A percentile compares a stretch with the other conserved stretches of the same genome.
phyloP scores from a whole-genome alignment of 2,797 vertebrate genomes.

The Gorsachius magnificus region DNA sequence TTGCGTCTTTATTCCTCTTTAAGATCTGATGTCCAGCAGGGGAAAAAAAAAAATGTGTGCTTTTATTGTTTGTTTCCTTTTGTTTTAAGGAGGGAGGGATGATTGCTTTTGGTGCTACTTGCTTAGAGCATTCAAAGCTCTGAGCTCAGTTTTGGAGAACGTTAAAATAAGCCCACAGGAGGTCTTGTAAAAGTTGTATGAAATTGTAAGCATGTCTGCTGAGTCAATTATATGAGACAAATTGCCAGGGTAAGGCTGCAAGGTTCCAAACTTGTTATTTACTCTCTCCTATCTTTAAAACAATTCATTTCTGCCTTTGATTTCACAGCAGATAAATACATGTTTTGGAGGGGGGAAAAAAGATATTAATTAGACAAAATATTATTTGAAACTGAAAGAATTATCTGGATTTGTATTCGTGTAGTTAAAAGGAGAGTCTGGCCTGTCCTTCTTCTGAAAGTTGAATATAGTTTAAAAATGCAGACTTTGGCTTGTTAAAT shows the following conservation, averaged over 20 bases:
- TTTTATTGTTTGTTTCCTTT: neutral
- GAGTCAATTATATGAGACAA: constrained; percentile 56
- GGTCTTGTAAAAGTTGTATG: constrained; percentile 61
- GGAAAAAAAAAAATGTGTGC: neutral
- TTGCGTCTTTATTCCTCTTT: neutral
- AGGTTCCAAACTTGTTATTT: constrained; percentile 45
- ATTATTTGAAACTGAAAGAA: neutral
- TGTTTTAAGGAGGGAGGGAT: neutral
- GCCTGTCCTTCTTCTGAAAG: neutral
- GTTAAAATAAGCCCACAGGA: constrained; percentile 51
- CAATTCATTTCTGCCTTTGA: constrained; percentile 13
- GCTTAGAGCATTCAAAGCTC: neutral
- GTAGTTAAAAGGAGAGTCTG: neutral
- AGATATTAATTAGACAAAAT: neutral
- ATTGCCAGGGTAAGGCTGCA: constrained; percentile 31
- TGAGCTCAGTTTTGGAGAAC: constrained; percentile 32
- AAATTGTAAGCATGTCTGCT: constrained; percentile 54
- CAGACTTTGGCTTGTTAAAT: neutral
- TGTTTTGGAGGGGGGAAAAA: neutral
- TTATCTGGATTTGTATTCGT: neutral
- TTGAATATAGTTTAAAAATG: neutral
- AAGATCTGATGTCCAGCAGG: neutral
- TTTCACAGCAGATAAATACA: constrained; percentile 27
- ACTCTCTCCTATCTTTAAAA: constrained; percentile 31
- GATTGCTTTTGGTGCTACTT: constrained; percentile 13